phyloP scores from a whole-genome alignment of 2,888 invertebrate species.

The Ophonus ardosiacus region DNA sequence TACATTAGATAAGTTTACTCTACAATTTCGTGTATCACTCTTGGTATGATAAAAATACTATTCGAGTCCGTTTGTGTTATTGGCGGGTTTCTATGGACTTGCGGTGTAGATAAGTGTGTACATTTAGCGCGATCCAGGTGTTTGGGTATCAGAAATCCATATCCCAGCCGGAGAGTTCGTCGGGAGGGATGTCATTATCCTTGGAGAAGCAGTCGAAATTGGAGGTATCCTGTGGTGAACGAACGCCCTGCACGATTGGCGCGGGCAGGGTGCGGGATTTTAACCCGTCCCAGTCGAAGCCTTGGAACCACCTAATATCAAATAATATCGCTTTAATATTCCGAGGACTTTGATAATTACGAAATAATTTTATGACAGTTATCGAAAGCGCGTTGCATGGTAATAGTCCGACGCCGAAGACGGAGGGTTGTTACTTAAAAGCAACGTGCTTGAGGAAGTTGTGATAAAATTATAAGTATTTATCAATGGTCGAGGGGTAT shows the following conservation, averaged over 20 bases:
- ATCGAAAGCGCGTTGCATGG: no score
- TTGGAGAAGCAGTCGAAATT: constrained; percentile 84
- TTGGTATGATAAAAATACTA: neutral
- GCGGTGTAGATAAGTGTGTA: neutral
- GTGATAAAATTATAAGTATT: no score
- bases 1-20: neutral
- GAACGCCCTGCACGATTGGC: constrained; percentile 78
- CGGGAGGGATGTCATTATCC: constrained; percentile 82
- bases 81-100: neutral
- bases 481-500: no score
- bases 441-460: no score
- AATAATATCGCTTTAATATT: no score
- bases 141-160: constrained; percentile 79
- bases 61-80: neutral
- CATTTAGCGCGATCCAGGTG: constrained; percentile 29
- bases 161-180: constrained; percentile 85
- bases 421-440: no score
- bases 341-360: no score
- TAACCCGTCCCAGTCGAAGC: constrained; percentile 87
- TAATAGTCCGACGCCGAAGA: no score
- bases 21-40: no score
- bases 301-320: constrained; percentile 83
- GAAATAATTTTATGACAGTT: no score
- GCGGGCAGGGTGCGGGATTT: constrained; percentile 77
- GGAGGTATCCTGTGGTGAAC: constrained; percentile 81